phyloP scores from a whole-genome alignment of 2,113 vertebrate genomes.

The Pitta sordida region DNA sequence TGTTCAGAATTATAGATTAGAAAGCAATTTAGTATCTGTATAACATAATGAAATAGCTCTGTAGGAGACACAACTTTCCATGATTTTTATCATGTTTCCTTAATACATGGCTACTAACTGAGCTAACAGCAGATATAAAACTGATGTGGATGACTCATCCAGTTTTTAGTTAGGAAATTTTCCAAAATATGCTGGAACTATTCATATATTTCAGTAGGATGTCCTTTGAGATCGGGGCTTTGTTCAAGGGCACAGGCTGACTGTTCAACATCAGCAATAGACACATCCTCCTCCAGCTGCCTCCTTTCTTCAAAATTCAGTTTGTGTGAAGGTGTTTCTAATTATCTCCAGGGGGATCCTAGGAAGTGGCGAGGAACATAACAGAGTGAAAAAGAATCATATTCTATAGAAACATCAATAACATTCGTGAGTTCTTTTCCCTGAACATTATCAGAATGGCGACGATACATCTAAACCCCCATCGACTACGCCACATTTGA shows the following conservation, averaged over 20 bases:
- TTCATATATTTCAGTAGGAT: constrained; percentile 10
- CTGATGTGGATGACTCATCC: not conserved
- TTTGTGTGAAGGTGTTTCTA: constrained; percentile 35
- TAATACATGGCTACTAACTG: not conserved
- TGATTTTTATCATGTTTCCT: not conserved
- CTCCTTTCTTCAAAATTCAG: constrained; percentile 48
- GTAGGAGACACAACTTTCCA: constrained; percentile 9
- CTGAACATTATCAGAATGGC: not conserved
- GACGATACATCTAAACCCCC: not conserved
- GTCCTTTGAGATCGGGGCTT: not conserved
- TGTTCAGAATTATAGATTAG: not conserved
- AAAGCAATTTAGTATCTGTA: constrained; percentile 1
- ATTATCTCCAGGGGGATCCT: constrained; percentile 38
- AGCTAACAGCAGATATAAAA: constrained; percentile 14
- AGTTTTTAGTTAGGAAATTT: not conserved
- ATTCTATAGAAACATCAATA: not conserved
- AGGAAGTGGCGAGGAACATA: constrained; percentile 21
- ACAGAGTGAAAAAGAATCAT: not conserved
- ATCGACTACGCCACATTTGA: not conserved
- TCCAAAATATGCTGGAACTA: constrained; percentile 6
- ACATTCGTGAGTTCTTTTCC: not conserved
- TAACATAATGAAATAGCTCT: not conserved
- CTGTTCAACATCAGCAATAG: constrained; percentile 35
- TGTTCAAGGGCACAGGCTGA: constrained; percentile 46
- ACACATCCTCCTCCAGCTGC: constrained; percentile 31